Base-by-base conservation (phyloP, 2,888 invertebrate species). In the Norana najaformis region DNA sequence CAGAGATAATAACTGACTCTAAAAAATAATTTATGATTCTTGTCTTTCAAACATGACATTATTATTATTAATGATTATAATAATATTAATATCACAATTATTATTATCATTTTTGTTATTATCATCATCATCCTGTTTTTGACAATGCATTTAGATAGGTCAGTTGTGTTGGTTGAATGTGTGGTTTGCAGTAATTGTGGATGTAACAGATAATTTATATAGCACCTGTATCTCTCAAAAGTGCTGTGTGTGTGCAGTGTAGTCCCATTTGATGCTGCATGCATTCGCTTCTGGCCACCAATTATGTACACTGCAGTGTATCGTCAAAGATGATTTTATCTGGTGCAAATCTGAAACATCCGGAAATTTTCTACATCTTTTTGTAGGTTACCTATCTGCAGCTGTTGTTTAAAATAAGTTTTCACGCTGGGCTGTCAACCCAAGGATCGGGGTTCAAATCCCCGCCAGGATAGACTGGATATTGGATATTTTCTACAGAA, bases 101-200 rank as follows among this genome's bases (percentile, higher is more conserved):
- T n/a, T n/a, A n/a, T n/a, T n/a, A n/a, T n/a, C n/a, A n/a, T n/a
- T n/a, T n/a, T n/a, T n/a, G n/a, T n/a, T n/a, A n/a, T 23, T 23
- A 5, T 23, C 23, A 23, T 47, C 47, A 3, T 47, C 23, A 23
- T 47, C 23, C 20, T 47, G 23, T n/a, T 30, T n/a, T 69, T 11
- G 11, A 69, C 1, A 13, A 11, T 69, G 69, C n/a, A n/a, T 69
- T 69, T 69, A 30, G n/a, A 16, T 47, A 47, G 47, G 69, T n/a
- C 30, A 69, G 23, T 47, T 47, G 23, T 47, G 47, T 23, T 47
- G 69, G n/a, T n/a, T 69, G 69, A 69, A 69, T 16, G 6, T 47
- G 20, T 69, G 69, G 69, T 69, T 69, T 69, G 69, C 69, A 69
- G n/a, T 69, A 69, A 69, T 69, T 69, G 69, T 69, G 69, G n/a